These are phyloP conservation scores for Nyctibius grandis DNA, from an alignment of 2,797 vertebrate genomes.

Conservation along the genomic window DNA sequence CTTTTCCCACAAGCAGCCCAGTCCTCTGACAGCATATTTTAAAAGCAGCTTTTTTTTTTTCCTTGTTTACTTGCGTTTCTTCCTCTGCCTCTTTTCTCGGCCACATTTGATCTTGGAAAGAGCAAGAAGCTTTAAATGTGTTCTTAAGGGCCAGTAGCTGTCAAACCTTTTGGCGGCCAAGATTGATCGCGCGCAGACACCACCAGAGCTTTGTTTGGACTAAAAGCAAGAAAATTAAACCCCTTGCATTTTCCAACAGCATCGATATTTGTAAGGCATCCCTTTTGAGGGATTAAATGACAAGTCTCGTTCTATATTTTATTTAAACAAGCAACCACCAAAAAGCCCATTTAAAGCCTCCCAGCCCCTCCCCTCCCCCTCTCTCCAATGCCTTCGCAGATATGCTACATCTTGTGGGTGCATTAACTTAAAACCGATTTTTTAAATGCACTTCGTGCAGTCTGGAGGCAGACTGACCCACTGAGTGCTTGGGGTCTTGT, in stretches of 20 bases:
- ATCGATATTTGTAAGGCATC: constrained; percentile 74
- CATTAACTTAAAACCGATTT: constrained; percentile 53
- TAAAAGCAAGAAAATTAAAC: constrained; percentile 90
- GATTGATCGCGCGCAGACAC: constrained; percentile 95
- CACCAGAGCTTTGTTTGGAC: constrained; percentile 97
- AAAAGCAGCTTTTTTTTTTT: constrained; percentile 67
- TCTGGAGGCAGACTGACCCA: background rate
- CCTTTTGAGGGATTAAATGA: constrained; percentile 66
- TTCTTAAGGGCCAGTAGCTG: constrained; percentile 98
- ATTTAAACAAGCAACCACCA: constrained; percentile 67
- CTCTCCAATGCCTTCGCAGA: constrained; percentile 61
- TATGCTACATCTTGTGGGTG: constrained; percentile 50
- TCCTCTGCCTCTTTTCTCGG: constrained; percentile 82
- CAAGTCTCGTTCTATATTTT: constrained; percentile 65
- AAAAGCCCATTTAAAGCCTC: constrained; percentile 51
- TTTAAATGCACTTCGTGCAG: constrained; percentile 8
- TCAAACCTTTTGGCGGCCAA: constrained; percentile 97
- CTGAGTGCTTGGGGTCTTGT: background rate
- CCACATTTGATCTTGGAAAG: constrained; percentile 90
- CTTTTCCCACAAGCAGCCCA: constrained; percentile 59
- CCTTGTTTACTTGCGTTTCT: constrained; percentile 80
- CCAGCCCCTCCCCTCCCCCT: constrained; percentile 58
- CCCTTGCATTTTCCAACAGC: constrained; percentile 75
- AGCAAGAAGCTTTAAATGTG: constrained; percentile 95
- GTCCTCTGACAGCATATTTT: constrained; percentile 54